Evolutionary conservation across 2,888 invertebrate species (phyloP), one percentile per base, ranked within the genome.

Genomic region (Caenorhabditis sulstoni): DNA sequence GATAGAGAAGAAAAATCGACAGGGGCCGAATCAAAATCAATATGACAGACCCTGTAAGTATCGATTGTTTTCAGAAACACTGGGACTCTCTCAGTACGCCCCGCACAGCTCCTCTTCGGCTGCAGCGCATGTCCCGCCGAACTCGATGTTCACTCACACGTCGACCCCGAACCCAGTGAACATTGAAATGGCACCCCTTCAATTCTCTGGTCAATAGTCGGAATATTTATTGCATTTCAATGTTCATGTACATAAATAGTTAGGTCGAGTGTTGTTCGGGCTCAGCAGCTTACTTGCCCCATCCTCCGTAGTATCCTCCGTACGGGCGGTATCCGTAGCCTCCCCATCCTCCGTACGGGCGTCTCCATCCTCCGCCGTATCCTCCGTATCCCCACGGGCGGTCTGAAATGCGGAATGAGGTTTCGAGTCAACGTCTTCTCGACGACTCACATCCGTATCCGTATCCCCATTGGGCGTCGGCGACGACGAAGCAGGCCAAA

Each of bases 391-490:
- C 73, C 18, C 57, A 73, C 20, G 73, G 64, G 22, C 73, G 73
- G 73, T 73, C 73, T 73, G 50, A 14, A 73, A 20, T 23, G 29
- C 1, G 29, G 5, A 52, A 2, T 52, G n/a, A 11, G 35, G 11
- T 41, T 8, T n/a, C n/a, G n/a, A n/a, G n/a, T n/a, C n/a, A n/a
- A n/a, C 9, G 11, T 22, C 14, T 7, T 14, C 11, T 29, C 37
- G 14, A 45, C 12, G 44, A 65, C 75, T 76, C 37, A 76, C 75
- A 67, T 68, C 75, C 75, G 37, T 65, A 74, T 49, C 73, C 73
- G 37, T 74, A 74, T 68, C 75, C 75, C 75, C 75, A 76, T 68
- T 76, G 75, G 50, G 75, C 75, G 5, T 76, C 75, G 18, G 62
- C 66, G 8, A 67, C 62, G 23, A 64, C 29, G 35, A 76, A 62